Evolutionary conservation across 1,140 invertebrate species (phyloP).

Genomic region (Schlechtendalia chinensis): DNA sequence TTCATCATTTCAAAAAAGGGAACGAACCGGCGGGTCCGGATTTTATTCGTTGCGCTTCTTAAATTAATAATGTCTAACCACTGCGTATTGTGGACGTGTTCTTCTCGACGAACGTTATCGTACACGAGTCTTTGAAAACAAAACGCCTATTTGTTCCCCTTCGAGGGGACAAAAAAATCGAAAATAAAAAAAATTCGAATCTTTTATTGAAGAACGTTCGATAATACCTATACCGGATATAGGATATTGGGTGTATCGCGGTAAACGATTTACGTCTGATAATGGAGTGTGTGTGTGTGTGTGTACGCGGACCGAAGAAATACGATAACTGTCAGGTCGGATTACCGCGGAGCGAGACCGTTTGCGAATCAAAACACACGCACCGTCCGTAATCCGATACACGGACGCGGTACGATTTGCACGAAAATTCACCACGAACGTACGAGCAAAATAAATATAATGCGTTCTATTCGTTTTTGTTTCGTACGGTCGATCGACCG

Average conservation of each 20-base stretch:
- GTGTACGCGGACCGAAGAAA: constrained; percentile 23
- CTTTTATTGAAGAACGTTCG: constrained; percentile 28
- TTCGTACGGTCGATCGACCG: not conserved
- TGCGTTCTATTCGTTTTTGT: no score
- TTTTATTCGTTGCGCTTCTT: constrained; percentile 8
- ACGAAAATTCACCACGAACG: constrained; percentile 4
- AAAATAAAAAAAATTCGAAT: not conserved
- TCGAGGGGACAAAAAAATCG: no score
- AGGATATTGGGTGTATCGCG: constrained; percentile 46
- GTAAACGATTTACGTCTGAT: constrained; percentile 35
- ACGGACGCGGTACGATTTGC: constrained; percentile 23
- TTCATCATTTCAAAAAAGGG: constrained; percentile 33
- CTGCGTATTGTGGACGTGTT: constrained; percentile 32
- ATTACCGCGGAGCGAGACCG: constrained; percentile 38
- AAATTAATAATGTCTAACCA: constrained; percentile 38
- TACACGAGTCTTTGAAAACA: constrained; percentile 45
- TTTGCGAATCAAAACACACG: constrained; percentile 45
- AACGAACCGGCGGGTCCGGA: not conserved
- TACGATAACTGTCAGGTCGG: constrained; percentile 50
- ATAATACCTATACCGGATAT: constrained; percentile 49
- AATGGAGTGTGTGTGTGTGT: not conserved
- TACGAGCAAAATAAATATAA: not conserved
- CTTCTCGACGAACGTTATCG: constrained; percentile 20
- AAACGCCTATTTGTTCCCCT: constrained; percentile 38
- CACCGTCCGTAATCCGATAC: constrained; percentile 28